Evolutionary conservation across 2,113 vertebrate genomes (phyloP).

Genomic region (Nothocercus nigrocapillus): DNA sequence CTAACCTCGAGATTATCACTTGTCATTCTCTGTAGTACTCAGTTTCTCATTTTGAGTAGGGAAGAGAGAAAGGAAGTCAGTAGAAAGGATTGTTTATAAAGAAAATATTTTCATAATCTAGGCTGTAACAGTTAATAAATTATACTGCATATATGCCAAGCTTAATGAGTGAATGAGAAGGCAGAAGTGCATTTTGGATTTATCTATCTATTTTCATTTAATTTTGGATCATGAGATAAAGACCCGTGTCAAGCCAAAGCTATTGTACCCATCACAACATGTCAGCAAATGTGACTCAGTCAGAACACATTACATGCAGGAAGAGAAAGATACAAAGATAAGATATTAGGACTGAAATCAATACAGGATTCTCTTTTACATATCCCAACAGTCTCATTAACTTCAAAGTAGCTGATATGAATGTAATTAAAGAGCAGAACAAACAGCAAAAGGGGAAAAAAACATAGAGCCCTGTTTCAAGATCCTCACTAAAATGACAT

Average conservation of each 20-base stretch:
- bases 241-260: background rate
- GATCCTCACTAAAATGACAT: constrained; percentile 42
- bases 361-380: constrained; percentile 77
- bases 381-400: constrained; percentile 80
- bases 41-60: background rate
- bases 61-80: background rate
- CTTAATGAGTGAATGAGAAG: background rate
- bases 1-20: background rate
- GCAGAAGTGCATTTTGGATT: background rate
- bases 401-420: constrained; percentile 83
- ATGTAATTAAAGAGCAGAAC: constrained; percentile 82
- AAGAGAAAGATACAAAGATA: constrained; percentile 74
- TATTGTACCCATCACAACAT: constrained; percentile 37
- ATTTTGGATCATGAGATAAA: constrained; percentile 15
- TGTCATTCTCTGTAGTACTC: background rate
- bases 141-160: background rate
- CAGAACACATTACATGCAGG: constrained; percentile 56
- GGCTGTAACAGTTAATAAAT: background rate
- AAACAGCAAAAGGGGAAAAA: constrained; percentile 61
- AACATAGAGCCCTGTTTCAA: constrained; percentile 53
- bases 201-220: background rate
- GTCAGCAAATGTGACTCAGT: constrained; percentile 55
- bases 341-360: constrained; percentile 78
- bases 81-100: background rate
- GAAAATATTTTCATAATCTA: background rate